phyloP scores from a whole-genome alignment of 2,113 vertebrate species.

The Daubentonia madagascariensis region DNA sequence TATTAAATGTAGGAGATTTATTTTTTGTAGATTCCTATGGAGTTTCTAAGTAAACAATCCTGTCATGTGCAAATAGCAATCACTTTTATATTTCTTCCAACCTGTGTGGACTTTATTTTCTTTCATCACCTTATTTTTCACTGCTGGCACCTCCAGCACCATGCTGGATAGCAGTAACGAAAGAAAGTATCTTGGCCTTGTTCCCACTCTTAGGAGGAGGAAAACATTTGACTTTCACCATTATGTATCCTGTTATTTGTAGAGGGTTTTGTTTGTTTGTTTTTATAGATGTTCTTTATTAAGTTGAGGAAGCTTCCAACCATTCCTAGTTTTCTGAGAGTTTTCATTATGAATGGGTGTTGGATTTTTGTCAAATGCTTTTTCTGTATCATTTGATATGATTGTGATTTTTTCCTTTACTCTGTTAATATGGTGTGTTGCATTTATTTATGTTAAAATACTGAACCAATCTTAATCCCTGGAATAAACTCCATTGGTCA shows the following conservation, averaged over 20 bases:
- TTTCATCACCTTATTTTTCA: background rate
- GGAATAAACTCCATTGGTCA: background rate
- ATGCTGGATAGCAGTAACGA: rapidly evolving
- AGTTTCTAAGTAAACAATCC: background rate
- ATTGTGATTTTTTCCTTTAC: too few relatives aligned
- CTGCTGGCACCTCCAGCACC: background rate
- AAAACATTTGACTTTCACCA: rapidly evolving
- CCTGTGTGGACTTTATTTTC: background rate
- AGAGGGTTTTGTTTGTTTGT: background rate
- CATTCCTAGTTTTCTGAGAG: background rate
- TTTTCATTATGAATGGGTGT: background rate
- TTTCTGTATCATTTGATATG: background rate
- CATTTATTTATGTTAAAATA: background rate
- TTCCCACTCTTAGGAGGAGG: background rate
- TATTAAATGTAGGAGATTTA: too few relatives aligned
- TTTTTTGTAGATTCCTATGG: too few relatives aligned
- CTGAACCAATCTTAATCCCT: background rate
- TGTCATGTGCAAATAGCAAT: background rate
- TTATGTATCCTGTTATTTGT: rapidly evolving
- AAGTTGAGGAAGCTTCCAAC: background rate
- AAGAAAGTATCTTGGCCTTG: rapidly evolving
- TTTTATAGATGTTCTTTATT: background rate
- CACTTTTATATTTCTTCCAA: background rate
- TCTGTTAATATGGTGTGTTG: rapidly evolving
- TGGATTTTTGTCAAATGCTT: background rate